Conservation (phyloP, 2,888 invertebrate genomes). For the Mycalesis mineus region DNA sequence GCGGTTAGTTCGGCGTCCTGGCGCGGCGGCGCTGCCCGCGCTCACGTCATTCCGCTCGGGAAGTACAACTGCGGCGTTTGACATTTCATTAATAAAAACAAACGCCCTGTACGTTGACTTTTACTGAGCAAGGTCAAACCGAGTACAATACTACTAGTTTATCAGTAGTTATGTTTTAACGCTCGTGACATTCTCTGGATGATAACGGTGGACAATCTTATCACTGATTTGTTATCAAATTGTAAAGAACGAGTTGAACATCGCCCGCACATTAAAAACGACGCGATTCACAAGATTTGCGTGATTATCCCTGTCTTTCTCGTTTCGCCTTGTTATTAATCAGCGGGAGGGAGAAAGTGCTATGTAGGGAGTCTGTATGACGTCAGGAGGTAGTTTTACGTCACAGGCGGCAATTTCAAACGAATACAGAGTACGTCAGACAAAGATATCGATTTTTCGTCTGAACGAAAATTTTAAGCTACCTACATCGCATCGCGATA, state of each 20-base stretch:
- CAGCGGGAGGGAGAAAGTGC: conserved; percentile 44
- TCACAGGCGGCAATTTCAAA: conserved; percentile 77
- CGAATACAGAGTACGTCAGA: conserved; percentile 58
- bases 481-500: not conserved
- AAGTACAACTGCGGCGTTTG: conserved; percentile 51
- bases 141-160: conserved; percentile 22
- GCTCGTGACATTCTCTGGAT: conserved; percentile 30
- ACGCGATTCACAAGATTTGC: conserved; percentile 72
- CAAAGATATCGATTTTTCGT: conserved; percentile 58
- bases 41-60: conserved; percentile 70
- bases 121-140: conserved; percentile 21
- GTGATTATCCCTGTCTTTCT: conserved; percentile 49
- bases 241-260: conserved; percentile 51
- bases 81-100: conserved; percentile 65
- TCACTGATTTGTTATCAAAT: conserved; percentile 60
- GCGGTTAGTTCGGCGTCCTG: conserved; percentile 50
- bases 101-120: conserved; percentile 19
- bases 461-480: conserved; percentile 24
- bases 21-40: conserved; percentile 57
- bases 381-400: conserved; percentile 64
- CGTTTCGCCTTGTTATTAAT: conserved; percentile 46
- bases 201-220: conserved; percentile 37
- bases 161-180: conserved; percentile 30
- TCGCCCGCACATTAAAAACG: conserved; percentile 56
- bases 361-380: conserved; percentile 47